Conservation (phyloP, 1,140 invertebrate species). For the Ridgeia piscesae region DNA sequence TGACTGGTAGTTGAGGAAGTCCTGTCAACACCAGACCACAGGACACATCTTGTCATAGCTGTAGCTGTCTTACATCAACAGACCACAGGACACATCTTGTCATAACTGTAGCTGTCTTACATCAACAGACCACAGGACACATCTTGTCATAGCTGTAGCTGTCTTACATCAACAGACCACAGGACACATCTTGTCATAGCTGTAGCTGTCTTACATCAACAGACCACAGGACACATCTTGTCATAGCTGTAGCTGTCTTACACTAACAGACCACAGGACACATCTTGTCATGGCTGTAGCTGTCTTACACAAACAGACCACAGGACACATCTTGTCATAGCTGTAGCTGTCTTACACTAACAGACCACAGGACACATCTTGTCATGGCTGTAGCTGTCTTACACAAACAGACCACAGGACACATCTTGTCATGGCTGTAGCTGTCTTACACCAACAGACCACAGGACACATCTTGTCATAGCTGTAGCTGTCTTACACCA, state of each 20-base stretch:
- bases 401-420: background rate
- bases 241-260: background rate
- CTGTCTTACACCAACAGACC: background rate
- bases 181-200: background rate
- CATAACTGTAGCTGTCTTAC: background rate
- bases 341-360: background rate
- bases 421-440: background rate
- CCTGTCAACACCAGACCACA: constrained; percentile 16
- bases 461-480: background rate
- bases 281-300: background rate
- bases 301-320: background rate
- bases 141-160: background rate
- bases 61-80: background rate
- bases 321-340: background rate
- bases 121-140: background rate
- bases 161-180: background rate
- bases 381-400: background rate
- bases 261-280: background rate
- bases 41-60: background rate
- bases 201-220: background rate
- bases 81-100: background rate
- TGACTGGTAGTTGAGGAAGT: constrained; percentile 32
- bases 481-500: background rate
- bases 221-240: background rate
- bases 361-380: background rate